phyloP scores from a whole-genome alignment of 1,140 invertebrate genomes.

The Dinoponera quadriceps region DNA sequence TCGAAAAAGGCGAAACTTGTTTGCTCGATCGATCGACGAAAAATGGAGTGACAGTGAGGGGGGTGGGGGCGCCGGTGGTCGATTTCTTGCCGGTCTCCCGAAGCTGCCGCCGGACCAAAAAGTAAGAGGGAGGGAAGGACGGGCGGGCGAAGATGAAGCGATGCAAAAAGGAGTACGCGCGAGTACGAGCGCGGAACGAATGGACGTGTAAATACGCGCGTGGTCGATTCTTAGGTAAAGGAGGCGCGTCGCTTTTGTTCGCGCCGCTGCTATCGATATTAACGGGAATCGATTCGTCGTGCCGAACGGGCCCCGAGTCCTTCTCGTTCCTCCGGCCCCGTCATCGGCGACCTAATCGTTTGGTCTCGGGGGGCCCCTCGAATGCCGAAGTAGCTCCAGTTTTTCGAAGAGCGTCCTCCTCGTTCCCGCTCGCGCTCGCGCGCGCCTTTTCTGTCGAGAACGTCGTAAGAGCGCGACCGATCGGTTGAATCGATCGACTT shows the following conservation, averaged over 20 bases:
- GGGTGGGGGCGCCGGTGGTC: neutral
- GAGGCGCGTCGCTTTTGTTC: slow-evolving; percentile 69
- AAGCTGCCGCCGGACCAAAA: neutral
- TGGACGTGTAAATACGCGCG: slow-evolving; percentile 79
- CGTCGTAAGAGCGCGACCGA: slow-evolving; percentile 50
- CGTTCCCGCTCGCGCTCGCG: slow-evolving; percentile 47
- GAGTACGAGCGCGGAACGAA: slow-evolving; percentile 74
- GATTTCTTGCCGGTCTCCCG: slow-evolving; percentile 37
- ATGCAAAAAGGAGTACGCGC: slow-evolving; percentile 56
- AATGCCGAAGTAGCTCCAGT: slow-evolving; percentile 18
- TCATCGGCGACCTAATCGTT: slow-evolving; percentile 39
- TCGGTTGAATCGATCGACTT: slow-evolving; percentile 48
- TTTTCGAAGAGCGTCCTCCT: slow-evolving; percentile 62
- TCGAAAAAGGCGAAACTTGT: slow-evolving; percentile 39
- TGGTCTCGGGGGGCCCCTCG: slow-evolving; percentile 33
- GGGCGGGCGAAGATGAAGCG: slow-evolving; percentile 34
- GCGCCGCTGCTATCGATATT: slow-evolving; percentile 76
- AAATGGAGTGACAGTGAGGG: neutral
- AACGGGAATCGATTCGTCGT: slow-evolving; percentile 78
- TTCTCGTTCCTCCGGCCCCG: slow-evolving; percentile 41
- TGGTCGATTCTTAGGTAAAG: slow-evolving; percentile 53
- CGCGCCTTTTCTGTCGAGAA: slow-evolving; percentile 49
- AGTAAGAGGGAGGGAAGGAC: neutral
- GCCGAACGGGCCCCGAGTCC: slow-evolving; percentile 16
- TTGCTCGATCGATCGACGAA: slow-evolving; percentile 39